Conservation (phyloP, 2,888 invertebrate genomes). For the Alcis repandata region DNA sequence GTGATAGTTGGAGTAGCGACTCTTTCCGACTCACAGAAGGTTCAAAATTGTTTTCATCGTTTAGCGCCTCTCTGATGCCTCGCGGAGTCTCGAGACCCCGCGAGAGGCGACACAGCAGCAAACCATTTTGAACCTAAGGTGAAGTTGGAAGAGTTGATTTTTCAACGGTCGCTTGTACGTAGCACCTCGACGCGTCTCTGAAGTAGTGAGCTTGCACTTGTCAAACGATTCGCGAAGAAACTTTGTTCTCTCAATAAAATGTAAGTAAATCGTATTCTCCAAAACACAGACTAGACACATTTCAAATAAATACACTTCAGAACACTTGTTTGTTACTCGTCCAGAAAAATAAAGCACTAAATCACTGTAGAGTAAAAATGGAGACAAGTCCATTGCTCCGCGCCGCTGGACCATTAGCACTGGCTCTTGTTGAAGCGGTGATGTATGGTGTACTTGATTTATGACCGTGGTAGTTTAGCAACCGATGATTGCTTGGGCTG, state of each 20-base stretch:
- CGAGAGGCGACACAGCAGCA: too few relatives aligned
- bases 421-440: conserved; percentile 54
- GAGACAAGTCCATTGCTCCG: conserved; percentile 54
- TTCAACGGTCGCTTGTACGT: too few relatives aligned
- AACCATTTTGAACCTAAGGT: too few relatives aligned
- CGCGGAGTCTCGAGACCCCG: too few relatives aligned
- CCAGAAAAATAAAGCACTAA: conserved; percentile 46
- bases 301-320: conserved; percentile 21
- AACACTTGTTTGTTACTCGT: conserved; percentile 36
- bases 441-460: conserved; percentile 64
- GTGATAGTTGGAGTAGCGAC: too few relatives aligned
- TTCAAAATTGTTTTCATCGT: too few relatives aligned
- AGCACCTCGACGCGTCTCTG: too few relatives aligned
- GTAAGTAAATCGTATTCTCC: background rate
- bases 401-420: conserved; percentile 61
- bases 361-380: conserved; percentile 46
- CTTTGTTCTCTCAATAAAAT: background rate
- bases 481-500: conserved; percentile 16
- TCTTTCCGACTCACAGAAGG: too few relatives aligned
- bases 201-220: too few relatives aligned
- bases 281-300: background rate
- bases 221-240: too few relatives aligned
- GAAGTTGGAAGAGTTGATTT: too few relatives aligned
- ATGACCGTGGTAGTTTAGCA: conserved; percentile 47
- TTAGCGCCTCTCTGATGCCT: too few relatives aligned